A percentile compares a stretch with the other conserved stretches of the same genome.
These are phyloP conservation scores for Odontothrips loti DNA, from an alignment of 2,888 invertebrate genomes.

Conservation along the genomic window DNA sequence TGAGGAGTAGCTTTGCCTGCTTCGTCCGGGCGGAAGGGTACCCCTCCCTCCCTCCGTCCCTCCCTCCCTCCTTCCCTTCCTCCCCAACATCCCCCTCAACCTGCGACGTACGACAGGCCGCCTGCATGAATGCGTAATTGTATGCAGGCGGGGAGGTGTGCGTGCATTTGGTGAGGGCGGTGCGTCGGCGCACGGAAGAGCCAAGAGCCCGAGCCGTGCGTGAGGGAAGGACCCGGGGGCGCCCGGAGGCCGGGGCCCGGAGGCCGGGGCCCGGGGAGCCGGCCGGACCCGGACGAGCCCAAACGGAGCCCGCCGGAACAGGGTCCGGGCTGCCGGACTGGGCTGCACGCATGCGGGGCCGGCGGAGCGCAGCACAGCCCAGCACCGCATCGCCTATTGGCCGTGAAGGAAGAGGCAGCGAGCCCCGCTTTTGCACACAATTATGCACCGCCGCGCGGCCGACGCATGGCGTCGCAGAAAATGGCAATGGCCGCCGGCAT, in stretches of 20 bases:
- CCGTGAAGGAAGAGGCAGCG: neutral
- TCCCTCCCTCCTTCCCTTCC: neutral
- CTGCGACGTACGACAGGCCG: neutral
- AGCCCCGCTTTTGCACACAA: neutral
- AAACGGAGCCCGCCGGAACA: neutral
- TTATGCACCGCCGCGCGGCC: slow-evolving; percentile 1
- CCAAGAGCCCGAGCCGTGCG: too few relatives aligned
- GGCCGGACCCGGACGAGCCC: neutral
- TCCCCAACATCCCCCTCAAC: neutral
- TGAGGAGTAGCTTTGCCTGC: neutral
- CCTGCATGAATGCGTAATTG: slow-evolving; percentile 24
- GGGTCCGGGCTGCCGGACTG: neutral
- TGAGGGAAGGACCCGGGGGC: neutral
- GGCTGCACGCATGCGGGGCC: neutral
- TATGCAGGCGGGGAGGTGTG: slow-evolving; percentile 1
- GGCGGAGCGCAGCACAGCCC: too few relatives aligned
- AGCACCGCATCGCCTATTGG: neutral
- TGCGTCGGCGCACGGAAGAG: too few relatives aligned
- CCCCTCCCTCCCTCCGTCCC: neutral
- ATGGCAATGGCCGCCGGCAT: slow-evolving; percentile 12
- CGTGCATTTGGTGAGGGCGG: too few relatives aligned
- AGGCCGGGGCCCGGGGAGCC: neutral
- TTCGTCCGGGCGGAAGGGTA: neutral
- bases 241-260: neutral
- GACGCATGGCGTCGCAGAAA: neutral